Evolutionary conservation across 2,113 vertebrate species (phyloP).

Genomic region (Nansenia antarctica): DNA sequence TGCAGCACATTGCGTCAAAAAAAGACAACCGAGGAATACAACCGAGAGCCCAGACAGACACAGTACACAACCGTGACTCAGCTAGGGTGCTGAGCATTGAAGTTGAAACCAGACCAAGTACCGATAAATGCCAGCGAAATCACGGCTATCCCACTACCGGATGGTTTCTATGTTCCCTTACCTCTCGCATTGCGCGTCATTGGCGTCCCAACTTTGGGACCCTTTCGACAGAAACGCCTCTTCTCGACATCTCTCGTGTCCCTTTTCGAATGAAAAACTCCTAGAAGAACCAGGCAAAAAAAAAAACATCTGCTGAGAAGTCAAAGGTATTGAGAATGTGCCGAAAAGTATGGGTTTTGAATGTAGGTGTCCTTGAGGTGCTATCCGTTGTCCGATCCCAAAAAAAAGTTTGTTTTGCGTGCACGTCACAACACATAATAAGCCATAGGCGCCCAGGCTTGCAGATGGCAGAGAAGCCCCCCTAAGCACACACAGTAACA

Average conservation of each 20-base stretch:
- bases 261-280: conserved; percentile 13
- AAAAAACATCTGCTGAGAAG: not conserved
- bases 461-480: conserved; percentile 46
- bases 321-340: not conserved
- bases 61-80: conserved; percentile 67
- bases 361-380: not conserved
- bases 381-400: not conserved
- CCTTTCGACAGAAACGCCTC: conserved; percentile 54
- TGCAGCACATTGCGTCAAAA: conserved; percentile 63
- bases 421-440: conserved; percentile 25
- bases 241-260: conserved; percentile 60
- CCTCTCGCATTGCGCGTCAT: conserved; percentile 67
- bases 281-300: conserved; percentile 3
- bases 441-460: conserved; percentile 24
- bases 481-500: conserved; percentile 42
- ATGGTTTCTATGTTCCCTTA: conserved; percentile 50
- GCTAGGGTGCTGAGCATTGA: conserved; percentile 45
- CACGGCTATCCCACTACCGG: not conserved
- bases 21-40: conserved; percentile 32
- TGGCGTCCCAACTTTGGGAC: conserved; percentile 62
- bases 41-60: conserved; percentile 16
- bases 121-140: not conserved
- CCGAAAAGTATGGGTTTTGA: not conserved
- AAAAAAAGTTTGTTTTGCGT: conserved; percentile 43
- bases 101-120: conserved; percentile 29